Base-by-base conservation (phyloP, 2,888 invertebrate genomes). In the Chaitophorus viminalis region DNA sequence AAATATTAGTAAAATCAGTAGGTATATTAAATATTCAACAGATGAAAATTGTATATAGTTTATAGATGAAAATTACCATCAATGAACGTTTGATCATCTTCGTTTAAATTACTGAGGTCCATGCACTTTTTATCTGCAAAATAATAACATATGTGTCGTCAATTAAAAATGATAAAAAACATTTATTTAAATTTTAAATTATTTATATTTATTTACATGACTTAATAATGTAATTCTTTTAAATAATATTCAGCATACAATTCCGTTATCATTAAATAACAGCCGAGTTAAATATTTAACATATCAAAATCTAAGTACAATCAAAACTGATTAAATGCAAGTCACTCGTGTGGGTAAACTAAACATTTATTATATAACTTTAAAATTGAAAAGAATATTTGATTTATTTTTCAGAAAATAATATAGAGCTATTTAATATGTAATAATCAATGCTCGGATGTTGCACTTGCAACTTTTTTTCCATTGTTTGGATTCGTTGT, bases 101-200 rank as follows among this genome's bases (percentile, higher is more conserved):
- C 87, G 25, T 81, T 65, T 25, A 87, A 87, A 87, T 81, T 87
- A 46, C 72, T 87, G 74, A 87, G 87, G 60, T 87, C 87, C 87
- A 87, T 87, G 46, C 87, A 87, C 87, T 87, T 87, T 81, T 81
- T 74, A 81, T 87, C 87, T 87, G 74, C 18, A 85, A 85, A 72
- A 82, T 46, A 29, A 74, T 36, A 74, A 74, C 5, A 74, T 4
- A 72, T 21, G 3, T 29, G 5, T 29, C 29, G 29, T 70, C 29
- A 70, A 70, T 70, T 70, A 70, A 29, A 70, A 29, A 70, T 70
- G 11, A 70, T 29, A 31, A 17, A 29, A 70, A 70, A 70, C 17
- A 68, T 46, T 60, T 60, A 70, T 29, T 68, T 29, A 31, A 29
- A n/a, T n/a, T 6, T 70, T 70, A 31, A 70, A n/a, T n/a, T n/a